Evolutionary conservation across 2,113 vertebrate genomes (phyloP).

Genomic region (Prionailurus viverrinus): DNA sequence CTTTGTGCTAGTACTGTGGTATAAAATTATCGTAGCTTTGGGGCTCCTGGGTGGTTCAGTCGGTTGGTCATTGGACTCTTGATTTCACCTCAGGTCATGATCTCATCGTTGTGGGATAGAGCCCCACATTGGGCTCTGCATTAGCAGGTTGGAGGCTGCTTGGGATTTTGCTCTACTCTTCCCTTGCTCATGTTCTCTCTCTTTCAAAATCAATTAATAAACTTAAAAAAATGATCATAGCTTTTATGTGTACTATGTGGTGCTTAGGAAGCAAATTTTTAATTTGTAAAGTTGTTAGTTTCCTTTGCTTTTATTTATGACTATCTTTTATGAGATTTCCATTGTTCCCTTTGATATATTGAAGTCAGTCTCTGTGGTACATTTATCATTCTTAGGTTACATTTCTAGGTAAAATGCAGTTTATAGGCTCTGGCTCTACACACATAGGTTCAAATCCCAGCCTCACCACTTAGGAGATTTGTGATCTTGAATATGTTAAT

Average conservation of each 20-base stretch:
- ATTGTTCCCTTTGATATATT: not conserved
- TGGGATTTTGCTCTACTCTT: too few relatives aligned
- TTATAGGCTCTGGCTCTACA: not conserved
- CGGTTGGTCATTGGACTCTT: too few relatives aligned
- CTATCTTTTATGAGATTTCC: not conserved
- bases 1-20: not conserved
- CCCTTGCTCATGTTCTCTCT: too few relatives aligned
- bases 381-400: not conserved
- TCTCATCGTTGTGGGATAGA: too few relatives aligned
- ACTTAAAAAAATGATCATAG: not conserved
- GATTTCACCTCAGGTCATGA: too few relatives aligned
- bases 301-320: not conserved
- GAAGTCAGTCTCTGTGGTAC: not conserved
- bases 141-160: too few relatives aligned
- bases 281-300: not conserved
- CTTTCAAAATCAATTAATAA: too few relatives aligned
- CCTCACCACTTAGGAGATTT: not conserved
- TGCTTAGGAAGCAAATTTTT: not conserved
- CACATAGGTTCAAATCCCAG: not conserved
- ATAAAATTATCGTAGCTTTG: not conserved
- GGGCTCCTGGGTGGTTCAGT: too few relatives aligned
- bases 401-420: not conserved
- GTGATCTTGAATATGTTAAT: not conserved
- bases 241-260: not conserved
- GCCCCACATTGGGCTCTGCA: too few relatives aligned